Percentiles rank a stretch among this genome's conserved stretches.
Evolutionary conservation across 1,140 invertebrate species (phyloP).

Genomic region (Hesperophylax magnus): DNA sequence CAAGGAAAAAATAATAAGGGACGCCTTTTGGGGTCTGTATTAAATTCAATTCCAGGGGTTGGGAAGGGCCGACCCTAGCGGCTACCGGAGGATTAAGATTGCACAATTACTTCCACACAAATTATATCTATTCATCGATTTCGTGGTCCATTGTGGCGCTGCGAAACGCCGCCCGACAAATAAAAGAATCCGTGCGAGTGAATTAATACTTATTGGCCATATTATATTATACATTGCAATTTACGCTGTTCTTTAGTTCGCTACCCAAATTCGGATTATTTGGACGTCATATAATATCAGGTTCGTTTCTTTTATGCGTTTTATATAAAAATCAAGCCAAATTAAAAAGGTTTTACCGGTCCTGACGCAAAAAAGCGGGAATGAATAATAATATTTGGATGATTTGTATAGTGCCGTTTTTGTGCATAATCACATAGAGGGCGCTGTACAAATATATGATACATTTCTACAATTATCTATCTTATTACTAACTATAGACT

Average conservation of each 20-base stretch:
- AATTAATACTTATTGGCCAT: conserved; percentile 37
- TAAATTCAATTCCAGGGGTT: conserved; percentile 19
- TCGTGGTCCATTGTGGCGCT: conserved; percentile 10
- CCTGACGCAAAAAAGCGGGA: neutral
- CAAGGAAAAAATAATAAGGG: neutral
- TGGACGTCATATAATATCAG: conserved; percentile 34
- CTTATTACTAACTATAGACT: too few relatives aligned
- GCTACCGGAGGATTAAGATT: conserved; percentile 43
- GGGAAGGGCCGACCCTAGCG: conserved; percentile 37
- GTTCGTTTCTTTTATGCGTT: conserved; percentile 19
- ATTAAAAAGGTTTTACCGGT: neutral
- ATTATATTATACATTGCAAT: conserved; percentile 18
- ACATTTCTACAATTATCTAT: too few relatives aligned
- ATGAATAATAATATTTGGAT: too few relatives aligned
- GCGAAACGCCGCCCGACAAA: conserved; percentile 9
- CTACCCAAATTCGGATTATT: conserved; percentile 19
- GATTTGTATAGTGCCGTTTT: too few relatives aligned
- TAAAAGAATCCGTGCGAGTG: conserved; percentile 6
- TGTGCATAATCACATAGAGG: too few relatives aligned
- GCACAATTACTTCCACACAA: conserved; percentile 49
- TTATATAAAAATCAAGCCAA: conserved; percentile 5
- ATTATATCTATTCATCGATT: conserved; percentile 38
- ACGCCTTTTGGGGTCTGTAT: neutral
- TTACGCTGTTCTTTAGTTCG: conserved; percentile 10
- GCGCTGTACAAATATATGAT: too few relatives aligned